phyloP scores from a whole-genome alignment of 2,888 invertebrate species.

The Ptilodon capucinus region DNA sequence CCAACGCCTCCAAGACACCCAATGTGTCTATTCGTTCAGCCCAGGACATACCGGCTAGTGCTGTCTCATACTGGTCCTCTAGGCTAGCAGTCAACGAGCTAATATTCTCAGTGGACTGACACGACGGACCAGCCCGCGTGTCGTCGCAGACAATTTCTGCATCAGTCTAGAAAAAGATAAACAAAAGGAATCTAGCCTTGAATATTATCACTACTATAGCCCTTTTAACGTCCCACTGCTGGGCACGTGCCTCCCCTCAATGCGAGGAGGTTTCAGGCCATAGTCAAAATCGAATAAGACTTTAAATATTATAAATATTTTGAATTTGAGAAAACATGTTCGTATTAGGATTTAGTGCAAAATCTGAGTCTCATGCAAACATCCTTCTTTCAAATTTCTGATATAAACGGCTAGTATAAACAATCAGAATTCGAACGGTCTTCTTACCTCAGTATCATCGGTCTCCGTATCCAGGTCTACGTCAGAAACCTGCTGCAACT shows the following conservation, averaged over 20 bases:
- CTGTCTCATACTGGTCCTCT: constrained; percentile 87
- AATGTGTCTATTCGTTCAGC: constrained; percentile 92
- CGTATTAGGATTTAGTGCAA: no score
- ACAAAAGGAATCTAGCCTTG: no score
- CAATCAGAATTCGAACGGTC: neutral
- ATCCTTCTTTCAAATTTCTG: no score
- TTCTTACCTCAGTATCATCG: constrained; percentile 86
- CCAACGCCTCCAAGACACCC: constrained; percentile 89
- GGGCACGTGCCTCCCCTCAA: no score
- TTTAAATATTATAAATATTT: no score
- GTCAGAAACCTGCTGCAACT: constrained; percentile 87
- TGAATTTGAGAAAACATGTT: no score
- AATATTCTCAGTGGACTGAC: constrained; percentile 40
- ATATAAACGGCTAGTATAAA: neutral
- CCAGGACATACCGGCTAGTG: constrained; percentile 90
- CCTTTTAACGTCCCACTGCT: no score
- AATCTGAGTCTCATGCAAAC: no score
- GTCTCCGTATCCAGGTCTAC: constrained; percentile 92
- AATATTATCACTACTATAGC: no score
- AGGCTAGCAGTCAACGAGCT: constrained; percentile 63
- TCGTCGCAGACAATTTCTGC: constrained; percentile 84
- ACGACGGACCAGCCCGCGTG: constrained; percentile 33
- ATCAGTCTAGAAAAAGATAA: constrained; percentile 77
- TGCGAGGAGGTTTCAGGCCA: no score
- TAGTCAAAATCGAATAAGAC: no score